phyloP scores from a whole-genome alignment of 2,888 invertebrate species.

The Ganaspis brasiliensis region DNA sequence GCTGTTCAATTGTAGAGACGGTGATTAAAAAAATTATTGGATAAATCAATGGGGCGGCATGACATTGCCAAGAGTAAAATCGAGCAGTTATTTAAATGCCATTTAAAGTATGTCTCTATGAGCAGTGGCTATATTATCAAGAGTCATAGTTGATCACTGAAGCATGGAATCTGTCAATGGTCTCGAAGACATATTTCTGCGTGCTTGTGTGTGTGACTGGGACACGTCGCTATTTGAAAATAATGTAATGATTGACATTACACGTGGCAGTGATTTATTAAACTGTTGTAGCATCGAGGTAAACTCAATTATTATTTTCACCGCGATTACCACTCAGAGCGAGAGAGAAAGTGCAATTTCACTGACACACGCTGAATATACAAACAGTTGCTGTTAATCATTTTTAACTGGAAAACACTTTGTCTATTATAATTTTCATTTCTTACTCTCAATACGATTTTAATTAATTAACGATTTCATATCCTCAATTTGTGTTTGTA shows the following conservation, averaged over 20 bases:
- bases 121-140: constrained; percentile 7
- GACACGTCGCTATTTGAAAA: constrained; percentile 50
- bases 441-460: background rate
- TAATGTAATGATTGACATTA: constrained; percentile 63
- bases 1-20: background rate
- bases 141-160: constrained; percentile 57
- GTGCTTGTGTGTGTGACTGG: constrained; percentile 59
- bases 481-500: no score
- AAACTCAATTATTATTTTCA: constrained; percentile 37
- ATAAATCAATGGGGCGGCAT: constrained; percentile 11
- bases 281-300: constrained; percentile 50
- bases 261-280: constrained; percentile 61
- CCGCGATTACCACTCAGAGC: constrained; percentile 22
- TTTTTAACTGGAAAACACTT: constrained; percentile 6
- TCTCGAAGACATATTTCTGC: constrained; percentile 58
- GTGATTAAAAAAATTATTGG: background rate
- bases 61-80: background rate
- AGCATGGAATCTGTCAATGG: constrained; percentile 61
- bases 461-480: background rate
- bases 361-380: constrained; percentile 18
- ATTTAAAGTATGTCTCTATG: constrained; percentile 19
- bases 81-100: constrained; percentile 26
- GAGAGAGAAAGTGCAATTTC: constrained; percentile 38
- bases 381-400: constrained; percentile 14
- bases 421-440: background rate